Conservation (phyloP, 2,113 vertebrate genomes). For the Lethenteron reissneri region DNA sequence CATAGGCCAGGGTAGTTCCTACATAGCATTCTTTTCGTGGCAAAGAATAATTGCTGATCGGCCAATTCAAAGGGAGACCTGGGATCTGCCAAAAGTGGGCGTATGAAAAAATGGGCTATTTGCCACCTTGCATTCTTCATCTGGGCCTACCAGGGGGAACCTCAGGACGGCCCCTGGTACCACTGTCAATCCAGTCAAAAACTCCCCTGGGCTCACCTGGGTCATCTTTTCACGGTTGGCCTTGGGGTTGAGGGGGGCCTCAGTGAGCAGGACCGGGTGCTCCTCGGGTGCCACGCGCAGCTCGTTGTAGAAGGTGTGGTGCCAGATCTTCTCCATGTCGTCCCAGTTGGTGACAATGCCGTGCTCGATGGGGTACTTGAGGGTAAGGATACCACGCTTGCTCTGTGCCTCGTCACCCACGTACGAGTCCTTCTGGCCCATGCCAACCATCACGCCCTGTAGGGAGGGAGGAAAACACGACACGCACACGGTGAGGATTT, state of each 20-base stretch:
- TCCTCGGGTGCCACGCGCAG: constrained; percentile 38
- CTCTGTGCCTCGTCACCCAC: constrained; percentile 42
- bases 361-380: constrained; percentile 42
- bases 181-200: no score
- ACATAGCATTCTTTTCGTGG: no score
- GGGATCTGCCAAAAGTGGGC: no score
- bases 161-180: no score
- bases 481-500: no score
- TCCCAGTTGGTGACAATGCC: constrained; percentile 47
- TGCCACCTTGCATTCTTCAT: no score
- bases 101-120: no score
- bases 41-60: no score
- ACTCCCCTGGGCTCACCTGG: constrained; percentile 20
- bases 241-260: constrained; percentile 43
- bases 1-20: no score
- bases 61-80: no score
- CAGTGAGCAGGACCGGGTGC: constrained; percentile 40
- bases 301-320: constrained; percentile 28
- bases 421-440: constrained; percentile 44
- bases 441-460: constrained; percentile 40
- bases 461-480: rapidly evolving
- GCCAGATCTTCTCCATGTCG: constrained; percentile 45
- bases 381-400: constrained; percentile 37
- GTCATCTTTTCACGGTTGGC: constrained; percentile 54
- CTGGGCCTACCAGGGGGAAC: no score